Evolutionary conservation across 2,888 invertebrate genomes (phyloP), one percentile per base, ranked within the genome.

Genomic region (Cheilosia vulpina): DNA sequence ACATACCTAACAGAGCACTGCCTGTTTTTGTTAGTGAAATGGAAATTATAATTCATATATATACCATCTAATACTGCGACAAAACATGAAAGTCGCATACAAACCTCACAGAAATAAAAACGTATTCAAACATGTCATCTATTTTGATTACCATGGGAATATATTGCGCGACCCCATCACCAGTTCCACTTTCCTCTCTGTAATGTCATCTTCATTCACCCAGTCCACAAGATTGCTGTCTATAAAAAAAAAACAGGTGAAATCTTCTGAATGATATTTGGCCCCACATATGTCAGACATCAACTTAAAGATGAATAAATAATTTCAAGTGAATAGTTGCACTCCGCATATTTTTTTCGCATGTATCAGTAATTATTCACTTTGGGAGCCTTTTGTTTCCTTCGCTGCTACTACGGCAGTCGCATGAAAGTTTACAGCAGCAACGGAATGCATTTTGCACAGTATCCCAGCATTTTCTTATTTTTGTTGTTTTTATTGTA

Each of bases 271-370:
- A 27, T 31, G 62, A 43, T 52, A 63, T 69, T 69, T 62, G 47
- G 57, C 24, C 24, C 21, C 65, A 55, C 55, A 52, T 24, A 47
- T 17, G 47, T 38, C 24, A 41, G 27, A 45, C 55, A 34, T 65
- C 55, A 19, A 55, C 53, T 73, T 24, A 45, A n/a, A 21, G 15
- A 57, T 57, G 73, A 75, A 47, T 72, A 62, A 72, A 50, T 71
- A 60, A 24, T 21, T 53, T 45, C 31, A 53, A 43, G 27, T 19
- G 47, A 50, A 41, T 50, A 21, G 38, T 27, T 65, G 21, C 45
- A 38, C 17, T 24, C 63, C 34, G 34, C 31, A 27, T 34, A 55
- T 43, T 50, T 31, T 31, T 19, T 41, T 52, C 52, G 41, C 27
- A 31, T n/a, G n/a, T 41, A 17, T 17, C 27, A 24, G 11, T 13